Conservation (phyloP, 2,797 vertebrate species). For the Mormyrus proboscirostris region DNA sequence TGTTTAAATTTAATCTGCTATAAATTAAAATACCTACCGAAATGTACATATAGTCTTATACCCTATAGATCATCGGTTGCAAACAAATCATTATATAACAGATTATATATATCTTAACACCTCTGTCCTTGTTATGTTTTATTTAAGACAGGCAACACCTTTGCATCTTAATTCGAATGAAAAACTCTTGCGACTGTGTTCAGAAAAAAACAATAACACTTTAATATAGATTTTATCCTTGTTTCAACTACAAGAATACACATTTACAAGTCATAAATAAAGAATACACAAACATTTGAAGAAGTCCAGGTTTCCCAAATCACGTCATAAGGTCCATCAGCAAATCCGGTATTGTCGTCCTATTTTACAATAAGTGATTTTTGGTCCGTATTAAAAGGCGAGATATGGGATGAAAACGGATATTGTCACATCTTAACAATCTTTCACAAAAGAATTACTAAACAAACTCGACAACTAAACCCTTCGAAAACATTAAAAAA, state of each 20-base stretch:
- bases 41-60: background rate
- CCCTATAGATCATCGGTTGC: background rate
- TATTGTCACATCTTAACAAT: conserved; percentile 63
- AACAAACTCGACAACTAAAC: conserved; percentile 74
- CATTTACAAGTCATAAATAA: conserved; percentile 98
- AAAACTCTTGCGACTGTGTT: conserved; percentile 22
- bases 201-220: conserved; percentile 83
- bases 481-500: conserved; percentile 63
- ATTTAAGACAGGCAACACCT: background rate
- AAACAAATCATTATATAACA: background rate
- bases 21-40: background rate
- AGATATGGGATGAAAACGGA: conserved; percentile 37
- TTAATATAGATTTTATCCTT: conserved; percentile 92
- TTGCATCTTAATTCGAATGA: background rate
- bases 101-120: background rate
- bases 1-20: background rate
- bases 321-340: conserved; percentile 63
- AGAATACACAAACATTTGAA: conserved; percentile 89
- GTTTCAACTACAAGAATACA: conserved; percentile 83
- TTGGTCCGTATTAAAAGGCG: conserved; percentile 68
- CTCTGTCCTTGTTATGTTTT: background rate
- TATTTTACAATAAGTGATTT: conserved; percentile 65
- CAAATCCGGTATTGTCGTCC: conserved; percentile 57
- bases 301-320: conserved; percentile 68
- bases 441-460: conserved; percentile 66